Evolutionary conservation across 2,113 vertebrate species (phyloP).

Genomic region (Rhagologus leucostigma): DNA sequence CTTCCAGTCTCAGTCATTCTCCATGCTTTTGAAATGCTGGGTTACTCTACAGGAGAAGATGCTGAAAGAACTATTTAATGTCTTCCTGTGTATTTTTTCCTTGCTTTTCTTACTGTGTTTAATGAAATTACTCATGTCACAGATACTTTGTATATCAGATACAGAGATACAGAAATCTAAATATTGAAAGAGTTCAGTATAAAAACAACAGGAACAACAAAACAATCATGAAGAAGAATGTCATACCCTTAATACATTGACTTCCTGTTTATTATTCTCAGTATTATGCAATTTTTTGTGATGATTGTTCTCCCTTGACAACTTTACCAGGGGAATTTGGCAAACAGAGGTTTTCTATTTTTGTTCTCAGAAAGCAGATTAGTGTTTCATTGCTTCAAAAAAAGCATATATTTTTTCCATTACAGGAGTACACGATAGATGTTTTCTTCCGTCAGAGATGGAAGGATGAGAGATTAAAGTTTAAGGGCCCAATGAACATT

Average conservation of each 20-base stretch:
- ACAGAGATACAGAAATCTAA: neutral
- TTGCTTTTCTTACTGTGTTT: neutral
- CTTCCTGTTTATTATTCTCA: neutral
- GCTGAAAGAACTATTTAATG: neutral
- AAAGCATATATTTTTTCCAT: neutral
- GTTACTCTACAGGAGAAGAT: neutral
- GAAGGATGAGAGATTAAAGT: conserved; percentile 95
- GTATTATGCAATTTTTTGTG: neutral
- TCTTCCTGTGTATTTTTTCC: neutral
- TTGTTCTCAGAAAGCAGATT: neutral
- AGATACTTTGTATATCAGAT: neutral
- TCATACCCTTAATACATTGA: neutral
- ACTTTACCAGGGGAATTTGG: neutral
- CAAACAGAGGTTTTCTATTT: neutral
- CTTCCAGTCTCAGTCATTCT: neutral
- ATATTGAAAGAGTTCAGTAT: neutral
- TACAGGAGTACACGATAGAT: conserved; percentile 97
- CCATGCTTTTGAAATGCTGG: neutral
- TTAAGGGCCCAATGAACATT: conserved; percentile 96
- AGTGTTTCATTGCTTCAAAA: neutral
- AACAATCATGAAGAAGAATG: neutral
- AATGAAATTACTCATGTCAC: neutral
- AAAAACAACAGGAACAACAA: neutral
- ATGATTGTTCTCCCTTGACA: neutral
- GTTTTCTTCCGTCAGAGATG: conserved; percentile 98